phyloP scores from a whole-genome alignment of 2,113 vertebrate species.

The Raphicerus campestris region DNA sequence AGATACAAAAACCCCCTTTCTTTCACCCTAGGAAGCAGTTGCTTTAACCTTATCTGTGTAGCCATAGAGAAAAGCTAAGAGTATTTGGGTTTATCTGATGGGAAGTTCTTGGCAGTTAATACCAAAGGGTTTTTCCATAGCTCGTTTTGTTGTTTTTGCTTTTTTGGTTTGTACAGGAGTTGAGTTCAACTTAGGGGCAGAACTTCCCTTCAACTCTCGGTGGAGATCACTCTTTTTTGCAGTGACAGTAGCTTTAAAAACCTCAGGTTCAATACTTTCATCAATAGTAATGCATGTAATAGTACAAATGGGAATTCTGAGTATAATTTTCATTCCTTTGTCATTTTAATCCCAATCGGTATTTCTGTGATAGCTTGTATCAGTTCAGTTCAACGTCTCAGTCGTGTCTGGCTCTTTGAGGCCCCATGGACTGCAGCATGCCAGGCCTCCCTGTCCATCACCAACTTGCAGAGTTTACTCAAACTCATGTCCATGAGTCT shows the following conservation, averaged over 20 bases:
- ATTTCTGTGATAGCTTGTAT: neutral
- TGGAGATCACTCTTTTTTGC: neutral
- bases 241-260: neutral
- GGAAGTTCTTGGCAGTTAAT: constrained; percentile 34
- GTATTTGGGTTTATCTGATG: constrained; percentile 2
- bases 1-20: neutral
- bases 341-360: neutral
- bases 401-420: neutral
- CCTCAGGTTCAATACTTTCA: too few species aligned
- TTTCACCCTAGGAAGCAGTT: neutral
- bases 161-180: neutral
- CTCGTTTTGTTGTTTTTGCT: neutral
- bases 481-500: neutral
- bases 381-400: neutral
- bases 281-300: neutral
- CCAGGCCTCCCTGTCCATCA: neutral
- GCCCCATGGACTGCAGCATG: neutral
- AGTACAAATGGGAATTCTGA: too few species aligned
- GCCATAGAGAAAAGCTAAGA: neutral
- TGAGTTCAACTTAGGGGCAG: constrained; percentile 14
- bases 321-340: neutral
- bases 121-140: constrained; percentile 43
- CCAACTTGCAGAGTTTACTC: neutral
- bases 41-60: neutral
- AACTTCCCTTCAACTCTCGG: neutral